Base-by-base conservation (phyloP, 2,797 vertebrate genomes). In the Mastacembelus armatus region DNA sequence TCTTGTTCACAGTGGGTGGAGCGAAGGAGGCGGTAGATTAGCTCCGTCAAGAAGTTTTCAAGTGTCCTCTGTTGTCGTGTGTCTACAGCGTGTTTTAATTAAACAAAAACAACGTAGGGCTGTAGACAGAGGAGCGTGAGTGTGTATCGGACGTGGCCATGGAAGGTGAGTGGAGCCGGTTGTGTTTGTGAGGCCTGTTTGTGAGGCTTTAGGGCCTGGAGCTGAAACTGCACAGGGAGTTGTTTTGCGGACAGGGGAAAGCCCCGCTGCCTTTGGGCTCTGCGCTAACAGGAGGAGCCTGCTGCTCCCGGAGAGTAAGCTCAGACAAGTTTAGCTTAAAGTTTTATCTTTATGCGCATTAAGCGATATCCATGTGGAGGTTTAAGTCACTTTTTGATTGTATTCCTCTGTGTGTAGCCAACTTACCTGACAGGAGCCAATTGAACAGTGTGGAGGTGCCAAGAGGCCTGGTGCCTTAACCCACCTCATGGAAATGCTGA, bases 231-330 rank as follows among this genome's bases (percentile, higher is more conserved):
- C 51, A 30, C 5, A 26, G 75, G 68, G 79, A 85, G 81, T 83
- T 91, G 87, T 84, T 87, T 82, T 84, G 86, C 83, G 80, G 74
- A 35, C 43, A 60, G 74, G 88, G 91, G 89, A 85, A 92, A 91
- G 76, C 87, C 90, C 90, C 89, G 85, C 78, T 50, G 9, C 55
- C 55, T 11, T 26, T 58, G 71, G 14, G 51, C 22, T 68, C 36
- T 47, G 82, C 49, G 59, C 73, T 77, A 66, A 38, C 83, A 47
- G 74, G 69, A 76, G 80, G 66, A 74, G 76, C 56, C 65, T 42
- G 38, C 60, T 10, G 22, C n/a, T 60, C 42, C 49, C 50, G 16
- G 45, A 27, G 0, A n/a, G 10, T 32, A 9, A 57, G 42, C 74
- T 66, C 33, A 49, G 16, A 2, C 22, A 55, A 22, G 36, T 63